Percentiles rank a stretch among this genome's conserved stretches.
Conservation (phyloP, 2,797 vertebrate species). For the Gastrophryne carolinensis region DNA sequence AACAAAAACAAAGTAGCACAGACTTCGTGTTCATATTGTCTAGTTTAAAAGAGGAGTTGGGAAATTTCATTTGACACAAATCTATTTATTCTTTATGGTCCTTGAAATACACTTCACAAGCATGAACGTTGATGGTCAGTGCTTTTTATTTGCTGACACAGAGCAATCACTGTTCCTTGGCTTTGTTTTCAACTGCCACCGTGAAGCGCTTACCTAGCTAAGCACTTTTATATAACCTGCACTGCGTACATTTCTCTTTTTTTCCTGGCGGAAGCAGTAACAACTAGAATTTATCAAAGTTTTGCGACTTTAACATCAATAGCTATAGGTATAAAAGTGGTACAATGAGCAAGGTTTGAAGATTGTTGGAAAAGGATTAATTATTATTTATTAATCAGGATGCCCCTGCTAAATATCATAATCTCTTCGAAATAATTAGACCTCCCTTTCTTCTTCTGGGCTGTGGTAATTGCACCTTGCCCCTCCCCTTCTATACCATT, state of each 20-base stretch:
- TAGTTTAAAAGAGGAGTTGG: neutral
- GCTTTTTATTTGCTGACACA: neutral
- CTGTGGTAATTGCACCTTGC: too few relatives aligned
- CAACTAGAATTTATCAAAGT: neutral
- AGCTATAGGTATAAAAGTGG: neutral
- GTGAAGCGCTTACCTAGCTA: neutral
- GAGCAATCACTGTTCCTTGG: neutral
- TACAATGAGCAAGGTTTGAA: too few relatives aligned
- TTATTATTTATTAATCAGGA: too few relatives aligned
- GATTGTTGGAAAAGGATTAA: too few relatives aligned
- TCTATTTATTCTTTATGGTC: conserved; percentile 11
- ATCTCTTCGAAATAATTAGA: too few relatives aligned
- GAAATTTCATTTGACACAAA: neutral
- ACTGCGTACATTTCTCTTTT: neutral
- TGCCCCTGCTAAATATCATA: too few relatives aligned
- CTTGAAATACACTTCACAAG: conserved; percentile 2
- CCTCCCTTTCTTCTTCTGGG: too few relatives aligned
- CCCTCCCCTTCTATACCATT: too few relatives aligned
- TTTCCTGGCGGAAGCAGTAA: neutral
- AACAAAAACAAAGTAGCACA: too few relatives aligned
- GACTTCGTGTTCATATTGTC: neutral
- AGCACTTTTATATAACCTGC: neutral
- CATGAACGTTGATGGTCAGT: neutral
- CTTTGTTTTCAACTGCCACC: neutral
- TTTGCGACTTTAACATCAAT: neutral